Evolutionary conservation across 2,113 vertebrate species (phyloP).

Genomic region (Epinephelus moara): DNA sequence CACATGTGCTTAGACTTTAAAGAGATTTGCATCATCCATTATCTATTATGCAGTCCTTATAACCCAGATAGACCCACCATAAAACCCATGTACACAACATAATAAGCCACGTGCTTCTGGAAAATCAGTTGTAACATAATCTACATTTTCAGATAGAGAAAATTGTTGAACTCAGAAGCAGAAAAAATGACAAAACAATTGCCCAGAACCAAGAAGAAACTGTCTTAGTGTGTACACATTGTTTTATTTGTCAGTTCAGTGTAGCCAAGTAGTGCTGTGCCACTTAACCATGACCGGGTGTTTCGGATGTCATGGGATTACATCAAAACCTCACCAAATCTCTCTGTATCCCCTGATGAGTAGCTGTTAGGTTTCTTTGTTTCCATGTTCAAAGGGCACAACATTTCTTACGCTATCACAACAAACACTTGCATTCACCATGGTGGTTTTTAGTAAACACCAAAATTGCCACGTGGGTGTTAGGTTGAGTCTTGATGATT

Average conservation of each 20-base stretch:
- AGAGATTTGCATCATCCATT: slow-evolving; percentile 41
- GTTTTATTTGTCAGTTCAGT: slow-evolving; percentile 16
- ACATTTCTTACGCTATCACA: background rate
- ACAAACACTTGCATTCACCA: slow-evolving; percentile 25
- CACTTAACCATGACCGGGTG: background rate
- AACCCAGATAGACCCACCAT: slow-evolving; percentile 12
- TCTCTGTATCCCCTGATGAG: background rate
- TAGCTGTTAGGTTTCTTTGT: slow-evolving; percentile 7
- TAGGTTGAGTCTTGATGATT: slow-evolving; percentile 24
- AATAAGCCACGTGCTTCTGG: slow-evolving; percentile 6
- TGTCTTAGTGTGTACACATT: background rate
- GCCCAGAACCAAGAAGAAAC: background rate
- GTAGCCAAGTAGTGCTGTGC: background rate
- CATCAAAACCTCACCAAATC: slow-evolving; percentile 29
- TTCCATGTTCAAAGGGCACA: background rate
- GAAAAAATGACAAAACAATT: background rate
- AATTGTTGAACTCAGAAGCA: background rate
- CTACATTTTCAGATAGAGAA: background rate
- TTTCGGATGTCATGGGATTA: slow-evolving; percentile 22
- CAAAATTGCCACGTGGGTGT: slow-evolving; percentile 25
- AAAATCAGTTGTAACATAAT: background rate
- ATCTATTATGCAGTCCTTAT: slow-evolving; percentile 41
- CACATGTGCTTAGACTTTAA: slow-evolving; percentile 33
- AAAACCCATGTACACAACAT: background rate
- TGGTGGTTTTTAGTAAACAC: slow-evolving; percentile 7